Evolutionary conservation across 1,140 invertebrate species (phyloP), one percentile per base, ranked within the genome.

Genomic region (Ips typographus): DNA sequence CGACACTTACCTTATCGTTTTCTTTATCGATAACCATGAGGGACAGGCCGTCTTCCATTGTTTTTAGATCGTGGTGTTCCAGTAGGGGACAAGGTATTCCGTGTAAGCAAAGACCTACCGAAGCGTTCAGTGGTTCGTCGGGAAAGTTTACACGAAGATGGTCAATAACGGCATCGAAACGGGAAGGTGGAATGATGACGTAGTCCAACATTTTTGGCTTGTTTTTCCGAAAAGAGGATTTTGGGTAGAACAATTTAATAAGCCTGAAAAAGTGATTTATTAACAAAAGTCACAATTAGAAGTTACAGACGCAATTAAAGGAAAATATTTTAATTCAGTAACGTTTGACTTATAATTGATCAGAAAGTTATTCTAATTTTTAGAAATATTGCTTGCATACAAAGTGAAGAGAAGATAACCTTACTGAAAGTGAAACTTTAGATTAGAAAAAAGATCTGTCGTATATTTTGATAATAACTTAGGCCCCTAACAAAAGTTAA

Each of bases 51-150:
- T 92, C 89, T 53, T 85, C 81, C 59, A 93, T 83, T 36, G 91
- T 91, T 3, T 83, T 78, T 8, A 87, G 73, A 72, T 90, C 90
- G 72, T 92, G 88, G n/a, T 85, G 79, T 79, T 93, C 91, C n/a
- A 93, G 82, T 38, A 90, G 86, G 0, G 80, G 80, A 74, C 92
- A 89, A 0, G 87, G 83, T 67, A 88, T 83, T 1, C 90, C 91
- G 0, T 85, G 82, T 64, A 84, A 79, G 72, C 90, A 92, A 0
- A 94, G 82, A 7, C 83, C 83, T n/a, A 92, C 88, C 0, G 89
- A 88, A 63, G 85, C 85, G 78, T 93, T 93, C 4, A 93, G 81
- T 0, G 91, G 91, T 77, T 93, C 91, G 74, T 93, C 91, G 2
- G 88, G 86, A 78, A 93, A 93, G 80, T 92, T 92, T 71, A 86